A percentile compares a stretch with the other conserved stretches of the same genome.
Evolutionary conservation across 2,113 vertebrate species (phyloP).

Genomic region (Neogale vison): DNA sequence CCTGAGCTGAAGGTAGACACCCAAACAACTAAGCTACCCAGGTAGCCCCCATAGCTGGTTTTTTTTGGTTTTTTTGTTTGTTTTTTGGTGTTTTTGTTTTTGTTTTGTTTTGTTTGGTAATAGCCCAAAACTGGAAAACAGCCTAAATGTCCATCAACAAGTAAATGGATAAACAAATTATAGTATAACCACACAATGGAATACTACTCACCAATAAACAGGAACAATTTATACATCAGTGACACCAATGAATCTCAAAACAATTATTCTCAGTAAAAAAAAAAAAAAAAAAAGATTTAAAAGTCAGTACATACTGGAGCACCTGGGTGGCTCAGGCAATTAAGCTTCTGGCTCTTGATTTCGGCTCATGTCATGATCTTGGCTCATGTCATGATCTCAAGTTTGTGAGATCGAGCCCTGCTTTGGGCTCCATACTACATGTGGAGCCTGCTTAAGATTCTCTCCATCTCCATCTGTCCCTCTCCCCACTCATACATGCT

Average conservation of each 20-base stretch:
- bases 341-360: too few relatives aligned
- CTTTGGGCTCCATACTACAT: too few relatives aligned
- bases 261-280: neutral
- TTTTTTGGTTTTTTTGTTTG: neutral
- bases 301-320: neutral
- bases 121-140: constrained; percentile 2
- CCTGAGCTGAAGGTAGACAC: too few relatives aligned
- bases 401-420: too few relatives aligned
- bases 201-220: neutral
- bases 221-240: neutral
- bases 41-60: too few relatives aligned
- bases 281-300: neutral
- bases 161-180: neutral
- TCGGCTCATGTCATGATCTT: too few relatives aligned
- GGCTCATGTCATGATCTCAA: too few relatives aligned
- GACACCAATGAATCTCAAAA: neutral
- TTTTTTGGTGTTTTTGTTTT: too few relatives aligned
- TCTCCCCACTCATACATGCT: neutral
- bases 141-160: neutral
- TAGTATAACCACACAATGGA: neutral
- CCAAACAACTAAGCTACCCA: too few relatives aligned
- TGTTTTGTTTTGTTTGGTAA: neutral
- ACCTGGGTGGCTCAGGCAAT: too few relatives aligned
- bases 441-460: neutral
- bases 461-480: neutral